These are phyloP conservation scores for Pachyramphus minor DNA, from an alignment of 2,113 vertebrate genomes.

Conservation along the genomic window DNA sequence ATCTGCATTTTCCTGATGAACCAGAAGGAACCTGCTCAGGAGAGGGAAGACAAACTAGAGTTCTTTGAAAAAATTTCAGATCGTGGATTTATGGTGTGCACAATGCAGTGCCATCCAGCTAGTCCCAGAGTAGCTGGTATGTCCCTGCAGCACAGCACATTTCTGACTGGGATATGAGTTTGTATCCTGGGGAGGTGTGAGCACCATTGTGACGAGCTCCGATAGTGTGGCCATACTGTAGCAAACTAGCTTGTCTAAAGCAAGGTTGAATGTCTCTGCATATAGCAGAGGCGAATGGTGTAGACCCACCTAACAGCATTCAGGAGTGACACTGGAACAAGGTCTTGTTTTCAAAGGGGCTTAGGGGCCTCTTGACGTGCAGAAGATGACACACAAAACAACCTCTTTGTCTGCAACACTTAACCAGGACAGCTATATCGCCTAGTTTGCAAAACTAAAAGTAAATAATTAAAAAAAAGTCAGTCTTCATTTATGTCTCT, in stretches of 20 bases:
- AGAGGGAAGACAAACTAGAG: not conserved
- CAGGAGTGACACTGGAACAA: not conserved
- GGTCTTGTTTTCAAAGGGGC: not conserved
- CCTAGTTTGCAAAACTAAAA: not conserved
- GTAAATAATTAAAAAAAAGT: not conserved
- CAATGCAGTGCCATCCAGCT: not conserved
- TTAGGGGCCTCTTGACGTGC: not conserved
- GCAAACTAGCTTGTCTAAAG: not conserved
- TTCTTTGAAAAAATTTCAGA: not conserved
- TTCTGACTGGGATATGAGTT: fast-evolving
- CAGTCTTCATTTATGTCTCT: not conserved
- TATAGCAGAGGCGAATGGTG: not conserved
- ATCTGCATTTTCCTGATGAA: conserved; percentile 16
- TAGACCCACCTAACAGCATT: not conserved
- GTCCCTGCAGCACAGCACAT: not conserved
- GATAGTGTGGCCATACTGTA: fast-evolving
- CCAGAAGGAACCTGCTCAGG: conserved; percentile 5
- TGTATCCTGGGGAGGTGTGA: not conserved
- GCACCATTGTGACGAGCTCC: fast-evolving
- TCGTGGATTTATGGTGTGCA: not conserved
- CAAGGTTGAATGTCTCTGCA: not conserved
- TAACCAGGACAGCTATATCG: not conserved
- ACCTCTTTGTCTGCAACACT: not conserved
- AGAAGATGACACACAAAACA: not conserved
- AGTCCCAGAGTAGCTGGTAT: not conserved